Base-by-base conservation (phyloP, 2,888 invertebrate genomes). In the Melanargia galathea region DNA sequence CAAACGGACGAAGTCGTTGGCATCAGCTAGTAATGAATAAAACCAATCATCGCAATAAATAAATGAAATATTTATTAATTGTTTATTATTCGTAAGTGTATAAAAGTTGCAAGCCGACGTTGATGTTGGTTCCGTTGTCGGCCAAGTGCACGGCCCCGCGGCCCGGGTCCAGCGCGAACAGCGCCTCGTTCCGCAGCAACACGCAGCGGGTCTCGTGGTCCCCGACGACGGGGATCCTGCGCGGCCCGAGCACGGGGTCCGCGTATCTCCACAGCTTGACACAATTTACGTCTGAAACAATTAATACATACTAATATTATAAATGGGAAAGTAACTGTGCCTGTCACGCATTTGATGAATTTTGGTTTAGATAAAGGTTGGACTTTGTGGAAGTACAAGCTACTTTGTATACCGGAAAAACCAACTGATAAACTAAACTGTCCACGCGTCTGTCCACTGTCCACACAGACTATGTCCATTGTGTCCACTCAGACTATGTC, bases 251-350 rank as follows among this genome's bases (percentile, higher is more conserved):
- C 1, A 92, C 71, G 0, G 96, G 94, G 84, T 98, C 97, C 62
- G 93, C 90, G 84, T 95, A 97, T 22, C 96, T 93, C 93, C 96
- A 96, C 11, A 98, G 78, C 73, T 93, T 92, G 10, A 98, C 83
- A 16, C 87, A 84, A 58, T 85, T 90, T 2, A 90, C 71, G 82
- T 94, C 96, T 96, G 84, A 73, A 71, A 59, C 62, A 59, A 69
- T 46, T 48, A n/a, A n/a, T n/a, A n/a, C n/a, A n/a, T n/a, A n/a
- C n/a, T n/a, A n/a, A n/a, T n/a, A n/a, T n/a, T n/a, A n/a, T n/a
- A n/a, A n/a, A n/a, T n/a, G n/a, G n/a, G n/a, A n/a, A n/a, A n/a
- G n/a, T n/a, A n/a, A n/a, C n/a, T n/a, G n/a, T n/a, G n/a, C n/a
- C n/a, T n/a, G n/a, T n/a, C n/a, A n/a, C n/a, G n/a, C n/a, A n/a